These are phyloP conservation scores for Cephus rjabovi DNA, from an alignment of 2,888 invertebrate species.

Conservation along the genomic window DNA sequence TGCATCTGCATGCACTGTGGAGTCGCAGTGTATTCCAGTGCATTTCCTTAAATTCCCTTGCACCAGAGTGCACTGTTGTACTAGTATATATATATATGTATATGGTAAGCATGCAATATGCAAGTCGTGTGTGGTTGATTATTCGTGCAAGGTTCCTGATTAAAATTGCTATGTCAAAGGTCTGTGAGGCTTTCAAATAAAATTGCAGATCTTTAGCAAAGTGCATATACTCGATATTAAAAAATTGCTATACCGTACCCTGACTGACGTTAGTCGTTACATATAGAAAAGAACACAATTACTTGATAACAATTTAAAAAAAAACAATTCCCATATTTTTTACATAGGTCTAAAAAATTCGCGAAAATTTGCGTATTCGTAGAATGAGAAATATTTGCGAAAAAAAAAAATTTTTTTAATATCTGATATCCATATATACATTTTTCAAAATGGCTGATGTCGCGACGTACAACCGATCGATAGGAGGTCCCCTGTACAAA, in stretches of 20 bases:
- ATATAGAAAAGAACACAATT: too few relatives aligned
- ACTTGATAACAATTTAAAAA: too few relatives aligned
- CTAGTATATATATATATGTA: too few relatives aligned
- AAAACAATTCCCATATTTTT: too few relatives aligned
- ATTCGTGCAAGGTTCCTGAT: background rate
- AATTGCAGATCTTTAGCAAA: background rate
- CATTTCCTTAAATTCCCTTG: background rate
- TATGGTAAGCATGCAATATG: background rate
- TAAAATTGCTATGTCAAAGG: background rate
- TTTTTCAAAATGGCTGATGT: background rate
- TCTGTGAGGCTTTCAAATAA: background rate
- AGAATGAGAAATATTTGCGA: background rate
- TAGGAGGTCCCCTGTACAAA: background rate
- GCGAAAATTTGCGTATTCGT: background rate
- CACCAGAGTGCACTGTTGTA: background rate
- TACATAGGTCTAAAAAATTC: too few relatives aligned
- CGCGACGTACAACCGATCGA: background rate
- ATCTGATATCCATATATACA: background rate
- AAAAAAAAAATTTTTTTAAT: background rate
- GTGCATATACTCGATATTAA: background rate
- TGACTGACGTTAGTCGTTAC: too few relatives aligned
- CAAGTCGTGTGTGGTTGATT: background rate
- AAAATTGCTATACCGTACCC: background rate
- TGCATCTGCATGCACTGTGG: background rate
- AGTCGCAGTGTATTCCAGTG: background rate